These are phyloP conservation scores for Crotalus horridus DNA, from an alignment of 2,113 vertebrate species.

Conservation along the genomic window DNA sequence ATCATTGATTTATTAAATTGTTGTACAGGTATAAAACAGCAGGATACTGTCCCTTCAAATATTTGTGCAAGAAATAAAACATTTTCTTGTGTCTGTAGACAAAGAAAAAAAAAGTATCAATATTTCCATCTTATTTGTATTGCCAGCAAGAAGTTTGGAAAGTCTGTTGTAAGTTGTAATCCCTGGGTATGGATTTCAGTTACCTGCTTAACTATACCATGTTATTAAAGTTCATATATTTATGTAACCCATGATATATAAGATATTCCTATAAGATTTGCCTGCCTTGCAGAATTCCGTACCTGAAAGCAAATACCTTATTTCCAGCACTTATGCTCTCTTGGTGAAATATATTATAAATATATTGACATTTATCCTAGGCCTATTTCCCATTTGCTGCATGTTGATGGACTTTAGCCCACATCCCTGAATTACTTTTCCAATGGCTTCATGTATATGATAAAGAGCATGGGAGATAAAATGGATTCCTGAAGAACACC, in stretches of 20 bases:
- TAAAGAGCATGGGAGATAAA: background rate
- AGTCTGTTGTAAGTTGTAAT: background rate
- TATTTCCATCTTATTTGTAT: background rate
- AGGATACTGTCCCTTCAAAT: background rate
- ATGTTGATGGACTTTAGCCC: background rate
- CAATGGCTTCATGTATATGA: background rate
- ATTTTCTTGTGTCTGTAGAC: background rate
- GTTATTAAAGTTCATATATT: background rate
- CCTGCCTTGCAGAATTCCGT: background rate
- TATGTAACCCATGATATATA: background rate
- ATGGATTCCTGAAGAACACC: background rate
- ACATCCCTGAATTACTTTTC: background rate
- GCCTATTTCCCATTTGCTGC: background rate
- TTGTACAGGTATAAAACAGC: background rate
- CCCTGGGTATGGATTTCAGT: background rate
- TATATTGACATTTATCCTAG: background rate
- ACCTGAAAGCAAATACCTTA: background rate
- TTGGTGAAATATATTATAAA: constrained; percentile 1
- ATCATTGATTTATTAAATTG: background rate
- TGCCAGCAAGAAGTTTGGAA: background rate
- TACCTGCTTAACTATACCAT: background rate
- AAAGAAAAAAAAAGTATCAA: background rate
- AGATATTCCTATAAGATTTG: background rate
- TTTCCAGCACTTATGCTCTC: background rate
- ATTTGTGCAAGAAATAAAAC: background rate